phyloP scores from a whole-genome alignment of 2,888 invertebrate species.

The Epirrhoe alternata region DNA sequence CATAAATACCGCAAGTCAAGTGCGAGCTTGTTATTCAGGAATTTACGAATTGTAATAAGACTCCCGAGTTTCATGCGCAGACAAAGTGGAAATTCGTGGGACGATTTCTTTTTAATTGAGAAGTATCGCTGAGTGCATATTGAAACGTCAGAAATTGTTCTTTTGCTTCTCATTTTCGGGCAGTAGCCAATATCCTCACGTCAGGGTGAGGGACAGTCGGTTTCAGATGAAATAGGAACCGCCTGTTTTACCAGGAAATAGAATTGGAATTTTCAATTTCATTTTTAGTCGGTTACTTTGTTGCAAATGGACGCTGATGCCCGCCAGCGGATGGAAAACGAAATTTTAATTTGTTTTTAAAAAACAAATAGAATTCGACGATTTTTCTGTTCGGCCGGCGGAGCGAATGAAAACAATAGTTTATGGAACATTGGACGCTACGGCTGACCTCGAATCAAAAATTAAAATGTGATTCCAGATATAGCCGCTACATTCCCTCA shows the following conservation, averaged over 20 bases:
- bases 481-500: constrained; percentile 34
- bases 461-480: constrained; percentile 35
- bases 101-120: constrained; percentile 39
- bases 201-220: constrained; percentile 73
- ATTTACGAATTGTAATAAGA: constrained; percentile 69
- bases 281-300: constrained; percentile 68
- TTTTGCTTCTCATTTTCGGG: constrained; percentile 81
- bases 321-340: constrained; percentile 28
- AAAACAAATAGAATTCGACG: constrained; percentile 12
- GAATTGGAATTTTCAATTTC: constrained; percentile 78
- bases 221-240: constrained; percentile 71
- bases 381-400: constrained; percentile 6
- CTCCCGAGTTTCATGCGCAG: constrained; percentile 60
- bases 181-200: constrained; percentile 78
- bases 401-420: constrained; percentile 14
- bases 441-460: constrained; percentile 30
- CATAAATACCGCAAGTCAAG: constrained; percentile 79
- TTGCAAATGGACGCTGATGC: constrained; percentile 57
- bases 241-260: constrained; percentile 79
- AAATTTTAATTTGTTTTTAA: constrained; percentile 34
- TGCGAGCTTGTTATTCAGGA: constrained; percentile 74
- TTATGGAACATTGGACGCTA: constrained; percentile 10
- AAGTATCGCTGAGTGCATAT: constrained; percentile 75
- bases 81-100: constrained; percentile 38
- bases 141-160: constrained; percentile 81